Base-by-base conservation (phyloP, 1,140 invertebrate genomes). In the Augochlora pura region DNA sequence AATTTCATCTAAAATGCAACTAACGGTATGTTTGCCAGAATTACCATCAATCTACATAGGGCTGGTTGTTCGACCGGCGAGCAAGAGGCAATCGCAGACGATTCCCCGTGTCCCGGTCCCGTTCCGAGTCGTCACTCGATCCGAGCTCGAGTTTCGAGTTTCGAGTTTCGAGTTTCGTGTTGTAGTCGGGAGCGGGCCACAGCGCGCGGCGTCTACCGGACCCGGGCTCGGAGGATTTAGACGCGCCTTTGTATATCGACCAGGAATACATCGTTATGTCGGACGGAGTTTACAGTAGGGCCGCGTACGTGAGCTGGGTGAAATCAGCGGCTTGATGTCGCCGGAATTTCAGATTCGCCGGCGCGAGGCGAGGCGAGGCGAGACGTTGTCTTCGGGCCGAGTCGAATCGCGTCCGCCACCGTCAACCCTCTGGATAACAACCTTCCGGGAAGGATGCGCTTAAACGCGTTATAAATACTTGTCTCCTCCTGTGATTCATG, bases 1-100 rank as follows among this genome's bases (percentile, higher is more conserved):
- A 80, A 79, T 87, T 83, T 73, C 81, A 84, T 86, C 77, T 79
- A 80, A 84, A 87, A 87, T 79, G 71, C 67, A 79, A 81, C 75
- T 83, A 77, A 78, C 78, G 60, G 66, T 77, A 69, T 78, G 78
- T 86, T 84, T 80, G 60, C 46, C 59, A 73, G 80, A 81, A 86
- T 88, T 87, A 83, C 79, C 82, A 81, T 88, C 68, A 62, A 84
- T 88, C 86, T 80, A 79, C 80, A 73, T 69, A 68, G 71, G 54
- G 62, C 18, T 12, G n/a, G 59, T 42, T 21, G 32, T 14, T 72
- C 52, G 27, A 64, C 54, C 32, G 69, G 0, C 1, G 5, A 57
- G 16, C 23, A 27, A 46, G 64, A 62, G 23, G 27, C 39, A 52
- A 46, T 60, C 46, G 76, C 46, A 54, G 66, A 42, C 70, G 67